Percentiles rank a stretch among this genome's conserved stretches.
phyloP scores from a whole-genome alignment of 2,797 vertebrate species.

The Pyrocephalus nanus region DNA sequence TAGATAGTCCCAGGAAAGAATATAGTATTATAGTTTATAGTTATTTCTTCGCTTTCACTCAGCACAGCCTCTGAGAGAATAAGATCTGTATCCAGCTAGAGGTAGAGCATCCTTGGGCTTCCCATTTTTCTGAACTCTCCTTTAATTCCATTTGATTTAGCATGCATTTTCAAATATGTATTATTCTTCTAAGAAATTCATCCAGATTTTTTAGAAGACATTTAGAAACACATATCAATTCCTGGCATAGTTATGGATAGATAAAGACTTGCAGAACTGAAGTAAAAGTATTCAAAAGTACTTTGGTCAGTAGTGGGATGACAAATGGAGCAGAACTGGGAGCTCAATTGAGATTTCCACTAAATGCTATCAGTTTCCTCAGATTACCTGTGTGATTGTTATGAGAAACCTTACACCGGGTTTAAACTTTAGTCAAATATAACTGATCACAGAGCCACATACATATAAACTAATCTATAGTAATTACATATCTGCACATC shows the following conservation, averaged over 20 bases:
- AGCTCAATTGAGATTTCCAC: neutral
- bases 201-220: neutral
- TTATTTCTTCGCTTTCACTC: neutral
- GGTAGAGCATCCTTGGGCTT: neutral
- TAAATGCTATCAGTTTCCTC: neutral
- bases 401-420: neutral
- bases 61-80: neutral
- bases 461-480: neutral
- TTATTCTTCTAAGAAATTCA: neutral
- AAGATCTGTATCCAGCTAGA: neutral
- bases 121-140: neutral
- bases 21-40: neutral
- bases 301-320: neutral
- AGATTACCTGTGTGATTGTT: neutral
- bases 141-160: neutral
- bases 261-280: neutral
- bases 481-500: neutral
- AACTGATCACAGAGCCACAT: neutral
- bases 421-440: neutral
- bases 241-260: neutral
- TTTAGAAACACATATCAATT: neutral
- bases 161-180: neutral
- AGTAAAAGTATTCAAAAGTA: neutral
- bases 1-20: neutral
- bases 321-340: neutral